phyloP scores from a whole-genome alignment of 2,888 invertebrate species.

The Chalcosyrphus nemorum region DNA sequence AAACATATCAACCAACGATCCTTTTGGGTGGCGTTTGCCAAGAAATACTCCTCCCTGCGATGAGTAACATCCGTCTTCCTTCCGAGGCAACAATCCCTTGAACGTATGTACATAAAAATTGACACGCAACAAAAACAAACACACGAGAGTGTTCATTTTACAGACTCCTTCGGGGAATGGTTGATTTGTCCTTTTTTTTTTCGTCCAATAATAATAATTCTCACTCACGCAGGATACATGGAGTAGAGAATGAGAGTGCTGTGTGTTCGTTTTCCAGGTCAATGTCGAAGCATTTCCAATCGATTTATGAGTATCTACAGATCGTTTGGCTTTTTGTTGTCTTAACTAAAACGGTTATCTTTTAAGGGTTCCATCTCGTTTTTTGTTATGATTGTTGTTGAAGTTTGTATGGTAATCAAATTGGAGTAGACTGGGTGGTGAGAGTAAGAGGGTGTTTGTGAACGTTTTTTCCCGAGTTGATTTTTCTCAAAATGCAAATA shows the following conservation, averaged over 20 bases:
- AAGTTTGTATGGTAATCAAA: background rate
- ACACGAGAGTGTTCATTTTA: background rate
- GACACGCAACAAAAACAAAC: background rate
- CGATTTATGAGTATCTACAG: background rate
- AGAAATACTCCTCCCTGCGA: background rate
- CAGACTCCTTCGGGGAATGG: background rate
- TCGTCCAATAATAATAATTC: background rate
- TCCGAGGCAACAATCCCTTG: background rate
- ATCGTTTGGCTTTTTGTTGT: background rate
- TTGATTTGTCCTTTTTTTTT: slow-evolving; percentile 1
- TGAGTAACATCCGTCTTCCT: background rate
- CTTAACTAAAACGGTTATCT: slow-evolving; percentile 8
- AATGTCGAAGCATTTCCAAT: slow-evolving; percentile 7
- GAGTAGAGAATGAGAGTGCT: background rate
- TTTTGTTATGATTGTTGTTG: background rate
- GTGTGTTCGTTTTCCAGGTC: background rate
- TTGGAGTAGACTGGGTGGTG: background rate
- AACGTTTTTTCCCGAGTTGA: background rate
- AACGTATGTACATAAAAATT: background rate
- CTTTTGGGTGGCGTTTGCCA: background rate
- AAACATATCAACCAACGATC: background rate
- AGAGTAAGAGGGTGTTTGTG: background rate
- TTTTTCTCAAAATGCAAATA: background rate
- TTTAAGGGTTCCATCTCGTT: background rate
- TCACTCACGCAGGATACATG: background rate